A percentile compares a stretch with the other conserved stretches of the same genome.
phyloP scores from a whole-genome alignment of 2,797 vertebrate genomes.

The Menidia menidia region DNA sequence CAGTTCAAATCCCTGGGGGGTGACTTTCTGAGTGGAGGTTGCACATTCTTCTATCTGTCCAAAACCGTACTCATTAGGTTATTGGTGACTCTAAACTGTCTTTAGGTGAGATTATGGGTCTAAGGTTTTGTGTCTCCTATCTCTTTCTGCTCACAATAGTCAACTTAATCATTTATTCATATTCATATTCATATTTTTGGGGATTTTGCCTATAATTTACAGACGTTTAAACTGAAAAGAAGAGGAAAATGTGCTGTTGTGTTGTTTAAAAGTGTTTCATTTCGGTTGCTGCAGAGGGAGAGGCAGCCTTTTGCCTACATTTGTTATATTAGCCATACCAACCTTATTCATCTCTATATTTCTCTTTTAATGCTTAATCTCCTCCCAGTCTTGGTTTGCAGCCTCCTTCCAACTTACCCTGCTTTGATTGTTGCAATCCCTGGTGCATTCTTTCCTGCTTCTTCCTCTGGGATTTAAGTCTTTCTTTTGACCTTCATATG shows the following conservation, averaged over 20 bases:
- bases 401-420: background rate
- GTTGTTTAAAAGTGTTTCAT: background rate
- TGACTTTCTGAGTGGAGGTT: too few relatives aligned
- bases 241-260: background rate
- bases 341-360: background rate
- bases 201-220: background rate
- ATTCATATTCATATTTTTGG: background rate
- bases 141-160: background rate
- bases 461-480: constrained; percentile 14
- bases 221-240: background rate
- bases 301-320: background rate
- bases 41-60: too few relatives aligned
- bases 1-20: too few relatives aligned
- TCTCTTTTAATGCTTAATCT: constrained; percentile 1
- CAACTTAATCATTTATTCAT: background rate
- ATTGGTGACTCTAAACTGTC: too few relatives aligned
- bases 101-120: background rate
- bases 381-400: background rate
- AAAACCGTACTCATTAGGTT: too few relatives aligned
- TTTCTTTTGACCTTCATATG: constrained; percentile 30
- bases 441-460: background rate
- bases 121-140: background rate
- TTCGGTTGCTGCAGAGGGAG: background rate
- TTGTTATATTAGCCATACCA: background rate
- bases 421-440: background rate